phyloP scores from a whole-genome alignment of 2,113 vertebrate species.

The Campylomormyrus tamandua region DNA sequence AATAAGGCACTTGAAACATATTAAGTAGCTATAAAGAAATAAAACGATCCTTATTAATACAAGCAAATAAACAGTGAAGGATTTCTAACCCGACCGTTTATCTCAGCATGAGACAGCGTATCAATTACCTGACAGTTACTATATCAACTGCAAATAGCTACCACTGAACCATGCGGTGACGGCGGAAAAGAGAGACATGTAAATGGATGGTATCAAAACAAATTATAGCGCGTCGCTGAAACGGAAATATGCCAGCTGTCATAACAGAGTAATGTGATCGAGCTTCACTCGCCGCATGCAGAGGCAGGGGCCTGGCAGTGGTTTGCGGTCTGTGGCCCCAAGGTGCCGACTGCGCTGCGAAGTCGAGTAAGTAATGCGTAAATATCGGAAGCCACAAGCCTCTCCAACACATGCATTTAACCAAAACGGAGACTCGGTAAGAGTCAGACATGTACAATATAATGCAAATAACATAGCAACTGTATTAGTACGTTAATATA shows the following conservation, averaged over 20 bases:
- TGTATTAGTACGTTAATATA: not conserved
- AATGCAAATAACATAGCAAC: not conserved
- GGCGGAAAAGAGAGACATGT: not conserved
- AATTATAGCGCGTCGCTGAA: not conserved
- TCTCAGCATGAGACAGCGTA: not conserved
- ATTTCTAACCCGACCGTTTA: not conserved
- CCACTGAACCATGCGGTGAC: not conserved
- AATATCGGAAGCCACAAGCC: not conserved
- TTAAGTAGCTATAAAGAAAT: not conserved
- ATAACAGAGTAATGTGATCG: conserved; percentile 5
- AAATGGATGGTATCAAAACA: not conserved
- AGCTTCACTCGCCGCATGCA: not conserved
- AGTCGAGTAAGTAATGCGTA: not conserved
- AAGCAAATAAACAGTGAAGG: not conserved
- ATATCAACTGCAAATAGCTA: not conserved
- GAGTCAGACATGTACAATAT: not conserved
- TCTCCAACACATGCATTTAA: not conserved
- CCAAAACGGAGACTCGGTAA: not conserved
- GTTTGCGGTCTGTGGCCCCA: not conserved
- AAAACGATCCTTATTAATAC: not conserved
- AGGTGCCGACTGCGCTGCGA: not conserved
- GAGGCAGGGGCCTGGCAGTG: not conserved
- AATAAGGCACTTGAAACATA: not conserved
- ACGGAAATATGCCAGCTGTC: conserved; percentile 4
- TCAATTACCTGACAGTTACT: not conserved